These are phyloP conservation scores for Chrysochloris asiatica DNA, from an alignment of 2,113 vertebrate species.

Conservation along the genomic window DNA sequence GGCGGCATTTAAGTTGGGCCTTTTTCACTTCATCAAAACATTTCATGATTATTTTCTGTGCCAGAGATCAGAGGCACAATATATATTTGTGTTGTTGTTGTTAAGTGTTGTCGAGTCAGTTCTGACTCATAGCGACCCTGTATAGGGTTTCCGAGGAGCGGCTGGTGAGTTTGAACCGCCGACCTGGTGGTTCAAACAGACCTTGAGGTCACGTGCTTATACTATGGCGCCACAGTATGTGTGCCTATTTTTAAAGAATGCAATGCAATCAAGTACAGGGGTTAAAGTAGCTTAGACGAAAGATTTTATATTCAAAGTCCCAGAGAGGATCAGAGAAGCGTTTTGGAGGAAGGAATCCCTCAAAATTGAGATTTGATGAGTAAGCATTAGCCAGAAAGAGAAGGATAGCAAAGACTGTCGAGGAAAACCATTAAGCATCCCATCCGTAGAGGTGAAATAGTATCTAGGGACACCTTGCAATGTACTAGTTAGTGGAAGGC, in stretches of 20 bases:
- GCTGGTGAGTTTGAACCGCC: no score
- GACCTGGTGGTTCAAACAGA: no score
- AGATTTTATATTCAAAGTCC: neutral
- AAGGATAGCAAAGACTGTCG: conserved; percentile 28
- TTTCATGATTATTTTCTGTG: neutral
- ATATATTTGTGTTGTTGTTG: no score
- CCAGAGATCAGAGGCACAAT: neutral
- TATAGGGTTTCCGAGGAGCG: no score
- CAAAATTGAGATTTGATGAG: neutral
- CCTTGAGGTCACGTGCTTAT: no score
- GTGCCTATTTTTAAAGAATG: conserved; percentile 26
- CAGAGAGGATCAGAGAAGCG: neutral
- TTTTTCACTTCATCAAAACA: conserved; percentile 22
- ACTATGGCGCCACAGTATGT: no score
- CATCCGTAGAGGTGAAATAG: neutral
- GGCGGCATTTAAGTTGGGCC: neutral
- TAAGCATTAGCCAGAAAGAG: neutral
- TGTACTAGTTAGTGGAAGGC: neutral
- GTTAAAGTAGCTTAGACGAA: neutral
- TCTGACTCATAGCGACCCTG: no score
- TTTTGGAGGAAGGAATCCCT: neutral
- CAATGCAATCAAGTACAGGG: neutral
- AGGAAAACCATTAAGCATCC: conserved; percentile 12
- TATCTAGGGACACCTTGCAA: neutral
- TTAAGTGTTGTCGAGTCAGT: no score